Conservation (phyloP, 2,797 vertebrate genomes). For the Carapus acus region DNA sequence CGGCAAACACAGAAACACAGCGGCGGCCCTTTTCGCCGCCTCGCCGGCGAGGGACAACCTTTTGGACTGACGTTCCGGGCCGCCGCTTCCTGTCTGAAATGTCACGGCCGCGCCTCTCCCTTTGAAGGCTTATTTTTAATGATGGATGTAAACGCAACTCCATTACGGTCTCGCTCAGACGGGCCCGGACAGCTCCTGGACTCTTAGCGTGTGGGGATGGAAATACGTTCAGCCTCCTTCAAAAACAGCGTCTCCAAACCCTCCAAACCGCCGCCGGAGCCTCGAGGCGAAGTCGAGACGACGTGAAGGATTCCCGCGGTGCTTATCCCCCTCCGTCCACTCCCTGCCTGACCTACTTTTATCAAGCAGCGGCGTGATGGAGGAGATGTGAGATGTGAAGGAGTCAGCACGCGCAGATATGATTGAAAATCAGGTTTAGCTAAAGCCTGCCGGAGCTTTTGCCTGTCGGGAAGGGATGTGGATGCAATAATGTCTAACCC, state of each 20-base stretch:
- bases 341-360: slow-evolving; percentile 41
- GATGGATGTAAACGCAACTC: background rate
- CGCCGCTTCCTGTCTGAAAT: slow-evolving; percentile 27
- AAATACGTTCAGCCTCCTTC: slow-evolving; percentile 45
- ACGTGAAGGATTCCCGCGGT: slow-evolving; percentile 25
- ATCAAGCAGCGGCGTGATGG: slow-evolving; percentile 20
- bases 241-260: slow-evolving; percentile 28
- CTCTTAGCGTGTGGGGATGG: slow-evolving; percentile 29
- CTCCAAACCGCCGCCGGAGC: slow-evolving; percentile 19
- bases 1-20: slow-evolving; percentile 8
- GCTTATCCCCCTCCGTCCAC: slow-evolving; percentile 36
- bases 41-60: background rate
- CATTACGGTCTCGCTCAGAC: background rate
- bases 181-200: slow-evolving; percentile 16
- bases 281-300: slow-evolving; percentile 23
- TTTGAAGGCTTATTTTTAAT: slow-evolving; percentile 1
- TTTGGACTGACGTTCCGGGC: slow-evolving; percentile 11
- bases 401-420: slow-evolving; percentile 11
- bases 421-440: slow-evolving; percentile 20
- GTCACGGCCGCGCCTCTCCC: background rate
- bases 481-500: background rate
- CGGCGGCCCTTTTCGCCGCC: background rate
- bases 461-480: background rate
- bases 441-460: slow-evolving; percentile 9
- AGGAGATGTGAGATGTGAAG: slow-evolving; percentile 26